Evolutionary conservation across 2,797 vertebrate species (phyloP), one percentile per base, ranked within the genome.

Genomic region (Phoeniculus purpureus): DNA sequence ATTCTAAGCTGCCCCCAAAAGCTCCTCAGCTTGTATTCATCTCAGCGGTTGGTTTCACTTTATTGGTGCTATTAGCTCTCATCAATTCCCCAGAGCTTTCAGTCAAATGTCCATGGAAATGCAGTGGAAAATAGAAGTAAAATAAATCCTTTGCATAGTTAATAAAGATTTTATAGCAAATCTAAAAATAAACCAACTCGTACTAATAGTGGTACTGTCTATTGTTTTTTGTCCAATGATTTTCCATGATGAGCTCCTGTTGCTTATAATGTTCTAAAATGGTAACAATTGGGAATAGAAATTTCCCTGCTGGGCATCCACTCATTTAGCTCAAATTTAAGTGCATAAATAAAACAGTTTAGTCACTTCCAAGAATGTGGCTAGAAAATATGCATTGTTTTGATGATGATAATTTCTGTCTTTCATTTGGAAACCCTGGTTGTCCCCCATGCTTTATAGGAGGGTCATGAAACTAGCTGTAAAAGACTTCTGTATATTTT

Each of bases 141-240:
- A 87, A 18, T 2, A 55, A 82, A 84, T 58, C 68, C 15, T 81
- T 79, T 76, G 8, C 59, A 66, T 72, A 55, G 8, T 74, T 90
- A 83, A 87, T 75, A n/a, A 87, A 62, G 62, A 82, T 62, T 90
- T 93, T 89, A 89, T 62, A 72, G 40, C 31, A 92, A 89, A 82
- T 45, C 90, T 92, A 94, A 95, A 95, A 93, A 87, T 90, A 95
- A 92, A 84, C 87, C 48, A 7, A 45, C 89, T 72, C 87, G 8
- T 89, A 47, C 89, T 85, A 90, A 55, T 75, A 68, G 40, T 78
- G 62, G 62, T 52, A 40, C 51, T 26, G 6, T 55, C 79, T 89
- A 43, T 91, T 96, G 70, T 85, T 92, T 25, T 47, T 90, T 76
- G 29, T 80, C 71, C 68, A 74, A 7, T 14, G 68, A 17, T 78